Evolutionary conservation across 2,113 vertebrate genomes (phyloP).

Genomic region (Microtus oregoni): DNA sequence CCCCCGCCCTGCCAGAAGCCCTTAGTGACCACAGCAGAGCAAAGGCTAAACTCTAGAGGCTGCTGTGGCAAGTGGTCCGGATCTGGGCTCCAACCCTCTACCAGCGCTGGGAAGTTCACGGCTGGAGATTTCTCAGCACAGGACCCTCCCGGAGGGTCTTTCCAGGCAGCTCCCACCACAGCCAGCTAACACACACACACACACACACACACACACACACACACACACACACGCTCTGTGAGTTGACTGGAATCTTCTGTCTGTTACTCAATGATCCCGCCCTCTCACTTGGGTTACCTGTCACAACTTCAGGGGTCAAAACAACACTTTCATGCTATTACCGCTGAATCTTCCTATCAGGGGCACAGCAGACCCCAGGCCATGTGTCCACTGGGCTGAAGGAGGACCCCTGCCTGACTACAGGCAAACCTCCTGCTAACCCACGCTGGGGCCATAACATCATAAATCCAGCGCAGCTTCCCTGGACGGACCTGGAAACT

Average conservation of each 20-base stretch:
- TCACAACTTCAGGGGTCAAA: neutral
- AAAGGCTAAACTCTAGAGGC: neutral
- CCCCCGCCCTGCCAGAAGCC: neutral
- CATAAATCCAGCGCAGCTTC: neutral
- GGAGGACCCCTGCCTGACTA: neutral
- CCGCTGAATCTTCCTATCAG: neutral
- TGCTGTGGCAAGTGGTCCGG: neutral
- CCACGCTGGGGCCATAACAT: too few relatives aligned
- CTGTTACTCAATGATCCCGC: too few relatives aligned
- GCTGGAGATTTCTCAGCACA: neutral
- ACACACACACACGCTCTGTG: neutral
- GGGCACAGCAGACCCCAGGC: rapidly evolving
- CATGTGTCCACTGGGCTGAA: neutral
- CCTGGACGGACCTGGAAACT: neutral
- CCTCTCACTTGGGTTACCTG: too few relatives aligned
- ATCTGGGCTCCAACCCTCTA: neutral
- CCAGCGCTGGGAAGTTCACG: neutral
- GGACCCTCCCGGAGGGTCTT: neutral
- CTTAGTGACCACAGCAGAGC: neutral
- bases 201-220: too few relatives aligned
- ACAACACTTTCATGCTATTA: rapidly evolving
- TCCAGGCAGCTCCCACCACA: neutral
- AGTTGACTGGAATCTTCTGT: neutral
- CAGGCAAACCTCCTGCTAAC: neutral
- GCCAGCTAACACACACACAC: neutral